Evolutionary conservation across 2,888 invertebrate species (phyloP), one percentile per base, ranked within the genome.

Genomic region (Choristoneura rosaceana): DNA sequence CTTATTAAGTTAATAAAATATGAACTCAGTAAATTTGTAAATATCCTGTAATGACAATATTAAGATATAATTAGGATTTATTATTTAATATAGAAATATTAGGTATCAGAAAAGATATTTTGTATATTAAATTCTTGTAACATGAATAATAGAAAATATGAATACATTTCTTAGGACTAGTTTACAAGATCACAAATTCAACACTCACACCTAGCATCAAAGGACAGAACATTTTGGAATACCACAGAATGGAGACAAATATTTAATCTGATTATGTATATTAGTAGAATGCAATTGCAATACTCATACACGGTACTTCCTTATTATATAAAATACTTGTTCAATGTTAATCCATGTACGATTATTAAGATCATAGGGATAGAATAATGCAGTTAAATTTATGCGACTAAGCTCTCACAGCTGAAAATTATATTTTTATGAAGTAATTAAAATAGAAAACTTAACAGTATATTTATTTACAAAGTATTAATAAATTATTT

Each of bases 91-190:
- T 85, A 88, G 87, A 87, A 88, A 89, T 87, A 86, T 87, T 87
- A 86, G 77, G 81, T 85, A 84, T 87, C 86, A 86, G 88, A 88
- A 88, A 87, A 88, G 83, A 80, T 81, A 85, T 55, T 64, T 84
- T 89, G 85, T 89, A 89, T 90, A 89, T 84, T 89, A 86, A 88
- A 88, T 87, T 90, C 84, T 88, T 83, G 74, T 82, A 88, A 89
- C 87, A 88, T 79, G 84, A 85, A 86, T 90, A 89, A 89, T 92
- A 91, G 90, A 93, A 93, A 93, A 93, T 93, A 92, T 92, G 85
- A 90, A 89, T 93, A 91, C 85, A 90, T 91, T 92, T 90, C 90
- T 92, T 93, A 92, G 61, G 78, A 83, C 84, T 92, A 92, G 77
- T 86, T 84, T 69, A 87, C 84, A 87, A 82, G 87, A 91, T 93